A percentile compares a stretch with the other conserved stretches of the same genome.
Evolutionary conservation across 2,888 invertebrate species (phyloP).

Genomic region (Papilio protenor): DNA sequence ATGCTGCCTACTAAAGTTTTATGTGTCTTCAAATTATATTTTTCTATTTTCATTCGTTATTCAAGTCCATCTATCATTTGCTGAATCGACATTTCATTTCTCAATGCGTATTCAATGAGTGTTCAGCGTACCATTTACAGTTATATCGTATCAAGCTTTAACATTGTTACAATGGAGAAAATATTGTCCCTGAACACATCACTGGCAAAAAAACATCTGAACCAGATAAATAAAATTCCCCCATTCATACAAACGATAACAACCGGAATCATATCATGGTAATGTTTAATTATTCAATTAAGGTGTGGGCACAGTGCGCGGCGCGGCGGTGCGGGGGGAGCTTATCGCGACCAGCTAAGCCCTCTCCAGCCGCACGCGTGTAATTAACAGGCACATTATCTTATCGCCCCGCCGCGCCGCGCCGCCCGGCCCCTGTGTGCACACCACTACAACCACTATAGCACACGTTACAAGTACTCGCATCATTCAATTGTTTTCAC

Average conservation of each 20-base stretch:
- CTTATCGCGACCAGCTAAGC: constrained; percentile 44
- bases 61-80: too few relatives aligned
- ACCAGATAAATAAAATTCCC: not conserved
- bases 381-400: constrained; percentile 50
- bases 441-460: not conserved
- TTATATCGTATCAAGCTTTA: too few relatives aligned
- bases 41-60: too few relatives aligned
- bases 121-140: too few relatives aligned
- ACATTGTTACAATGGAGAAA: too few relatives aligned
- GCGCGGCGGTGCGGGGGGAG: constrained; percentile 42
- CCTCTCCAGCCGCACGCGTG: constrained; percentile 46
- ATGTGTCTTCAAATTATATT: too few relatives aligned
- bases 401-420: constrained; percentile 45
- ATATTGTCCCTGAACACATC: too few relatives aligned
- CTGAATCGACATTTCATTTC: too few relatives aligned
- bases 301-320: not conserved
- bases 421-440: not conserved
- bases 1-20: too few relatives aligned
- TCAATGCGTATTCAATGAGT: too few relatives aligned
- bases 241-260: constrained; percentile 33
- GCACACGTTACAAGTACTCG: not conserved
- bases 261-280: not conserved
- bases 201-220: not conserved
- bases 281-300: constrained; percentile 21
- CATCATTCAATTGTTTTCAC: not conserved